Evolutionary conservation across 2,113 vertebrate species (phyloP), one percentile per base, ranked within the genome.

Genomic region (Deroptyus accipitrinus): DNA sequence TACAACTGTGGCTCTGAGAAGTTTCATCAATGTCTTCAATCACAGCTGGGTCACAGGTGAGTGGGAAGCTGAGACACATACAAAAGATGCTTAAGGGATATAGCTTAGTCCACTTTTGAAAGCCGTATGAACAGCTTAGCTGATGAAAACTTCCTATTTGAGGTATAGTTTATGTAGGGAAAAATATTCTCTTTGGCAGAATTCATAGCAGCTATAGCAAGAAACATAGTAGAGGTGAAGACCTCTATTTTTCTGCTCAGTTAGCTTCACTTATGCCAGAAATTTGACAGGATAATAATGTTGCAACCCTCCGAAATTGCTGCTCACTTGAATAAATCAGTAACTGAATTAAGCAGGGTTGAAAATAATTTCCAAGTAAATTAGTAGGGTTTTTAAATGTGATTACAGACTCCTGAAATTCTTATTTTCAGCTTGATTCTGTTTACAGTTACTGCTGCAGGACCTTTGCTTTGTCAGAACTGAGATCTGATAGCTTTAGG

Each of bases 321-420:
- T 70, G 15, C 10, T 92, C 2, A 13, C 11, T 62, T 74, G n/a
- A 90, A 49, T 76, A 57, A 68, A 67, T 70, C 33, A 24, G 37
- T 35, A 75, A 61, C 33, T 35, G 11, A 68, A 83, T 51, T 42
- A 86, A 91, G 39, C 12, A 41, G 15, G 13, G 2, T 46, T 89
- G 30, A 11, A 83, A 62, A 28, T 19, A 70, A 59, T 30, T 79
- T 79, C 28, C 16, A 46, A 35, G 24, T 46, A 41, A 80, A 61
- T 46, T 49, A 68, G 27, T 22, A 9, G 2, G 1, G 0, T 1
- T n/a, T 66, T 75, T 10, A 4, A 19, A 39, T 46, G 49, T 52
- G 9, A 57, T 42, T 90, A 19, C 23, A 77, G 10, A 23, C 59
- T 80, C 48, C 7, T 27, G 16, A 77, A 62, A 49, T 41, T 16